Evolutionary conservation across 2,888 invertebrate species (phyloP), one percentile per base, ranked within the genome.

Genomic region (Tenthredo livida): DNA sequence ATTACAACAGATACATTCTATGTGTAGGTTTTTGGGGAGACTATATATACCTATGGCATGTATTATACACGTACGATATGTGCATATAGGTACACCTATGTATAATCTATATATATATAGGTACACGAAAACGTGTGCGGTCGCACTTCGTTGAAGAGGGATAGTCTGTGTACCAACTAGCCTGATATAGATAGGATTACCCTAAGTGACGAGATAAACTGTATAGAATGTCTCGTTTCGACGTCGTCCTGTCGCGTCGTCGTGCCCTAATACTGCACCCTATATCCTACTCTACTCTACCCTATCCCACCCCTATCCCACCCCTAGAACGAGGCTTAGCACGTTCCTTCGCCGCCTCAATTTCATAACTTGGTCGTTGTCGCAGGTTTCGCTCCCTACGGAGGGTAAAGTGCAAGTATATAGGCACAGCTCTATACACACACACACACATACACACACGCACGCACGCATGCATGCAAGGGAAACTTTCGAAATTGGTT

Each of bases 121-220:
- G 10, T 61, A 25, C 0, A 9, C 21, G 25, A 61, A 25, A 61
- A 25, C 61, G 61, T 61, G 61, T 10, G n/a, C n/a, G 61, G 25
- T 61, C 21, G 25, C 61, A 25, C 61, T 61, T 25, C 7, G 61
- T 12, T 25, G 3, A 61, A 61, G 61, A 61, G 61, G 61, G 61
- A 21, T 61, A 21, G 61, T 61, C 3, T 61, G 61, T 61, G 25
- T 61, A 61, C 61, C 61, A 61, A 61, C 61, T 25, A 61, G 61
- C 61, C 61, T 61, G 61, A 25, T 21, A 61, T 61, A 61, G 73
- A 73, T 43, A 73, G 73, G 73, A 73, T 73, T 73, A 73, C 43
- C 73, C 73, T 73, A 73, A 73, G 73, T 73, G 73, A 43, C 73
- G 73, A 43, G 67, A 67, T 67, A 67, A 67, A 67, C 67, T 67